A percentile compares a stretch with the other conserved stretches of the same genome.
These are phyloP conservation scores for Trichoplax adhaerens DNA, from an alignment of 37 sponge, comb jelly and placozoan species.

Conservation along the genomic window DNA sequence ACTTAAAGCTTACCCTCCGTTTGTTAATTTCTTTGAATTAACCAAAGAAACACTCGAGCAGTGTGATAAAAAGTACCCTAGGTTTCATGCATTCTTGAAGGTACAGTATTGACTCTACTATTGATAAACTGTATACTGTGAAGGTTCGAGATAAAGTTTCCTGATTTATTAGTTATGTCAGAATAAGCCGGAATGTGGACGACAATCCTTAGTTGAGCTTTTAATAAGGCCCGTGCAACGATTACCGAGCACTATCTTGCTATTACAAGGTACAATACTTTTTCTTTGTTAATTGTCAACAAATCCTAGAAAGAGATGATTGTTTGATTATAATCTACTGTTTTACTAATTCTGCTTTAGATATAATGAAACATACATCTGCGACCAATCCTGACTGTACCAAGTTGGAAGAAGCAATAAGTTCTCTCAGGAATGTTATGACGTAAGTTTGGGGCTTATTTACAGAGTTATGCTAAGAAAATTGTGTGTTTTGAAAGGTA, in stretches of 20 bases:
- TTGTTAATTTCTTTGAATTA: slow-evolving; percentile 76
- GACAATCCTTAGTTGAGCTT: slow-evolving; percentile 68
- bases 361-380: slow-evolving; percentile 19
- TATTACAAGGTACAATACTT: slow-evolving; percentile 41
- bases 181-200: slow-evolving; percentile 47
- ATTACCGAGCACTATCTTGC: slow-evolving; percentile 68
- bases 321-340: background rate
- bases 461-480: background rate
- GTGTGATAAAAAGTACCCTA: slow-evolving; percentile 61
- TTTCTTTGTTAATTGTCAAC: background rate
- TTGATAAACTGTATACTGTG: background rate
- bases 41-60: slow-evolving; percentile 52
- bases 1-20: slow-evolving; percentile 59
- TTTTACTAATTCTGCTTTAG: background rate
- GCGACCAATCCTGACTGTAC: slow-evolving; percentile 4
- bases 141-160: too few relatives aligned
- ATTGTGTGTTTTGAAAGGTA: background rate
- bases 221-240: slow-evolving; percentile 77
- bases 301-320: background rate
- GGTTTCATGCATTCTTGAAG: slow-evolving; percentile 85
- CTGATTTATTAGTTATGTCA: slow-evolving; percentile 22
- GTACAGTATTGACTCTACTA: slow-evolving; percentile 10
- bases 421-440: slow-evolving; percentile 52
- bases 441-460: slow-evolving; percentile 28
- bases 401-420: slow-evolving; percentile 41